Evolutionary conservation across 2,888 invertebrate species (phyloP).

Genomic region (Tachina grossa): DNA sequence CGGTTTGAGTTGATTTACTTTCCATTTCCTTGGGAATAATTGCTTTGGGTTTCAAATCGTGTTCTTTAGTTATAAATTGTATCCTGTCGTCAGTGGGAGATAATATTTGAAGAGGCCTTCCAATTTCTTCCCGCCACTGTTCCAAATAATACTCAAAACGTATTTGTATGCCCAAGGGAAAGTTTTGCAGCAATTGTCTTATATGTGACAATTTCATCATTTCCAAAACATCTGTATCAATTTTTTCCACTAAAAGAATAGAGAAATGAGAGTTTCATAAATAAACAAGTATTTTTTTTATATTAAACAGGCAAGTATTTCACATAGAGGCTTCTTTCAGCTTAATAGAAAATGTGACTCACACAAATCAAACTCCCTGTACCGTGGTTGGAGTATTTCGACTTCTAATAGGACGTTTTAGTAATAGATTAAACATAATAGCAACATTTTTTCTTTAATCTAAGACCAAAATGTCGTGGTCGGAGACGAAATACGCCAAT

Average conservation of each 20-base stretch:
- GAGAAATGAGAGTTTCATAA: neutral
- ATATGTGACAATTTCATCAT: constrained; percentile 78
- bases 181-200: constrained; percentile 74
- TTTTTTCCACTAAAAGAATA: constrained; percentile 75
- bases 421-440: too few relatives aligned
- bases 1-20: constrained; percentile 36
- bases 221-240: constrained; percentile 76
- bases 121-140: constrained; percentile 77
- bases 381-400: too few relatives aligned
- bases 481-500: too few relatives aligned
- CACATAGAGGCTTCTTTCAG: too few relatives aligned
- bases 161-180: constrained; percentile 77
- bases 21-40: neutral
- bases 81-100: neutral
- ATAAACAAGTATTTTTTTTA: neutral
- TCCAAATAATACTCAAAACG: constrained; percentile 80
- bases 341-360: too few relatives aligned
- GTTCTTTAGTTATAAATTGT: neutral
- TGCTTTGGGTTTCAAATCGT: neutral
- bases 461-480: too few relatives aligned
- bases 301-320: too few relatives aligned
- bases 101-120: constrained; percentile 73
- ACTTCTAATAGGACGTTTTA: too few relatives aligned
- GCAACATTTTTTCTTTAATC: too few relatives aligned
- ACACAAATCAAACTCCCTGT: too few relatives aligned